Conservation (phyloP, 2,888 invertebrate genomes). For the Hypercompe scribonia region DNA sequence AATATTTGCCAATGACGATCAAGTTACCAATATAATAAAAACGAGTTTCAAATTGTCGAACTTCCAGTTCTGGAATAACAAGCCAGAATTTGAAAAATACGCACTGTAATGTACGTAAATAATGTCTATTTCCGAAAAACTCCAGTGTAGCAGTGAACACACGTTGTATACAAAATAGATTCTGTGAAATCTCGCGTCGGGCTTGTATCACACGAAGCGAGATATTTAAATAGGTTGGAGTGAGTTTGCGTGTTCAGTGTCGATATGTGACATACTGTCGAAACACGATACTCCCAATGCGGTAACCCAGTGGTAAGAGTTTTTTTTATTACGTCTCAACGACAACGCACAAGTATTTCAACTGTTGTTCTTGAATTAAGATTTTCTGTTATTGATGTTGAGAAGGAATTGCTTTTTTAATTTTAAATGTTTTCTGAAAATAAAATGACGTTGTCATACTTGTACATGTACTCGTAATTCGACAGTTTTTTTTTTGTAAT, state of each 20-base stretch:
- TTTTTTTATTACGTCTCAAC: constrained; percentile 1
- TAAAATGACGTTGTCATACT: no score
- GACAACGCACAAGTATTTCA: not conserved
- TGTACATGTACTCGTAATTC: no score
- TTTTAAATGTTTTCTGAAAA: not conserved
- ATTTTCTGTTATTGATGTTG: not conserved
- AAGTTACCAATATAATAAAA: no score
- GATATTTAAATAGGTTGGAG: constrained; percentile 59
- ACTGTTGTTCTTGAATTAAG: not conserved
- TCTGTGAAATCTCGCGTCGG: constrained; percentile 21
- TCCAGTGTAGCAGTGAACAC: constrained; percentile 5
- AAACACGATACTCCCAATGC: constrained; percentile 56
- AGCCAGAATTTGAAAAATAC: not conserved
- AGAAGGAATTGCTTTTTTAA: not conserved
- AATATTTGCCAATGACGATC: no score
- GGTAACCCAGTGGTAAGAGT: not conserved
- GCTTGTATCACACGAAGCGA: constrained; percentile 23
- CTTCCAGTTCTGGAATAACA: not conserved
- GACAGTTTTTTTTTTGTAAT: not conserved
- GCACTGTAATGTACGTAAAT: no score
- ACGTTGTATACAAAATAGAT: constrained; percentile 19
- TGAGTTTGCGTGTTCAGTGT: constrained; percentile 58
- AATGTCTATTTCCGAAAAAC: not conserved
- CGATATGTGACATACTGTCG: constrained; percentile 46
- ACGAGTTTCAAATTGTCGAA: not conserved